A percentile compares a stretch with the other conserved stretches of the same genome.
phyloP scores from a whole-genome alignment of 1,140 invertebrate genomes.

The Tetraneura akinire region DNA sequence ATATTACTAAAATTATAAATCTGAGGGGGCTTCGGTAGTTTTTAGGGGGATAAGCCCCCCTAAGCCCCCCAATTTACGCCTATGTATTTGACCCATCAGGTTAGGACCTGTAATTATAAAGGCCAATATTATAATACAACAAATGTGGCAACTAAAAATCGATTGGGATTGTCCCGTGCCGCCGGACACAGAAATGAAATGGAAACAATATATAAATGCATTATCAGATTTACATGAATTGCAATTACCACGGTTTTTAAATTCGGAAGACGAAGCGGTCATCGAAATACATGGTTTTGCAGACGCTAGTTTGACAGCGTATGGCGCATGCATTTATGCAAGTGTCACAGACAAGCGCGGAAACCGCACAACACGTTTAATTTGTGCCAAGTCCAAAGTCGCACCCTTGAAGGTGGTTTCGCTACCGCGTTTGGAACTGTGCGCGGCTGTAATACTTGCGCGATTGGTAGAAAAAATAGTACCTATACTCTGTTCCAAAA shows the following conservation, averaged over 20 bases:
- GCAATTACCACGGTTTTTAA: neutral
- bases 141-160: slow-evolving; percentile 50
- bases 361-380: slow-evolving; percentile 53
- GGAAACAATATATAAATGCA: neutral
- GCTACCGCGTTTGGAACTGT: slow-evolving; percentile 59
- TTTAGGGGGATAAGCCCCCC: too few species aligned
- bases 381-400: neutral
- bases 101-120: slow-evolving; percentile 54
- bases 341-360: neutral
- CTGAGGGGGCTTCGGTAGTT: too few species aligned
- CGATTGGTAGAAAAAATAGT: slow-evolving; percentile 56
- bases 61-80: too few species aligned
- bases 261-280: neutral
- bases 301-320: slow-evolving; percentile 55
- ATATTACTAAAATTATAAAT: too few species aligned
- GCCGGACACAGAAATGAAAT: neutral
- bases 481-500: too few species aligned
- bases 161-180: neutral
- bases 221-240: neutral
- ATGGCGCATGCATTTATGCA: slow-evolving; percentile 56
- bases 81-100: too few species aligned
- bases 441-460: slow-evolving; percentile 59
- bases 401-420: slow-evolving; percentile 33
- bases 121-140: slow-evolving; percentile 53
- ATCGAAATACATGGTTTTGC: slow-evolving; percentile 56